Evolutionary conservation across 2,113 vertebrate species (phyloP).

Genomic region (Brachirus orientalis): DNA sequence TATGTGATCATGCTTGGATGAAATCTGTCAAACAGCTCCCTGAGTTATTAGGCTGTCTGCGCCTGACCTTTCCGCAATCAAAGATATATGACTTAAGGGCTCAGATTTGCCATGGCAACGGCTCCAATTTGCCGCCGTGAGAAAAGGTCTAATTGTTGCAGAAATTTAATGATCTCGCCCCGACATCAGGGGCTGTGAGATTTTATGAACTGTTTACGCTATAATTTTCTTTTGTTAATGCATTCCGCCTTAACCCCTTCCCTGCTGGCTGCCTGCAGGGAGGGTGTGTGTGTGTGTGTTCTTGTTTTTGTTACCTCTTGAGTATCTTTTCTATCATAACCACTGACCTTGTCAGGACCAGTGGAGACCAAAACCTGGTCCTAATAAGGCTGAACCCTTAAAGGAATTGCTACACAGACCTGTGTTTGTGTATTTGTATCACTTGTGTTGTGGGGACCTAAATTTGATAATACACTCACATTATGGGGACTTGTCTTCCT

Average conservation of each 20-base stretch:
- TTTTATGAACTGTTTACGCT: conserved; percentile 99
- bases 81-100: conserved; percentile 99
- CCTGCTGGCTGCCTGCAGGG: conserved; percentile 72
- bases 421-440: too few species aligned
- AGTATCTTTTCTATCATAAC: too few species aligned
- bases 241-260: conserved; percentile 92
- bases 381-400: too few species aligned
- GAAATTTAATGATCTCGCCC: conserved; percentile 99
- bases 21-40: conserved; percentile 99
- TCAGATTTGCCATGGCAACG: conserved; percentile 99
- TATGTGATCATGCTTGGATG: conserved; percentile 99
- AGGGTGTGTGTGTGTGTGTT: conserved; percentile 29
- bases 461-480: too few species aligned
- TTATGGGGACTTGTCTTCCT: too few species aligned
- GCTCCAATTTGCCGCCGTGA: conserved; percentile 99
- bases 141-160: conserved; percentile 99
- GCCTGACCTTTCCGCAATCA: conserved; percentile 99
- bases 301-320: too few species aligned
- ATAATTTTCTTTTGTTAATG: conserved; percentile 99
- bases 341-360: too few species aligned
- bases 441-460: too few species aligned
- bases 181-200: conserved; percentile 99
- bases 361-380: too few species aligned
- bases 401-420: too few species aligned
- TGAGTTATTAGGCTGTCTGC: conserved; percentile 99